phyloP scores from a whole-genome alignment of 2,888 invertebrate species.

The Polydrusus cervinus region DNA sequence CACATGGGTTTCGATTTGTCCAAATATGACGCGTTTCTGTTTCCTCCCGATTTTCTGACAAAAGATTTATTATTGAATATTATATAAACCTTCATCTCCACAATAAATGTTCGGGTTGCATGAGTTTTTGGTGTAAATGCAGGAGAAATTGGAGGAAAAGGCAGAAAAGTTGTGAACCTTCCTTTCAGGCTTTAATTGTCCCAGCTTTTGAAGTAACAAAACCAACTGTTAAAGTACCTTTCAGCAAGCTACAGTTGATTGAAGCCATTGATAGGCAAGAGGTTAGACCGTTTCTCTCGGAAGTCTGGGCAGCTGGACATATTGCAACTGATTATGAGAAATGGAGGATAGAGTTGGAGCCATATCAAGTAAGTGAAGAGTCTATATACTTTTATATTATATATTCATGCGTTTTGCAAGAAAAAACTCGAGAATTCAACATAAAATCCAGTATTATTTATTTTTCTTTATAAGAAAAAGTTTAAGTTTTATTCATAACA shows the following conservation, averaged over 20 bases:
- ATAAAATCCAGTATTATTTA: too few species aligned
- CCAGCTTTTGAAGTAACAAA: conserved; percentile 94
- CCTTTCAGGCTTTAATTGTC: conserved; percentile 80
- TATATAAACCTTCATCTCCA: too few species aligned
- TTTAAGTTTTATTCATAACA: too few species aligned
- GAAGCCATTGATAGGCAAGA: conserved; percentile 82
- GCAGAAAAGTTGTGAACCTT: not conserved
- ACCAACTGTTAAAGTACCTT: conserved; percentile 85
- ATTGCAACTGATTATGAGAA: conserved; percentile 88
- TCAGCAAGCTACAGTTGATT: conserved; percentile 83
- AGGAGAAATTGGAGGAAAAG: too few species aligned
- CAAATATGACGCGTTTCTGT: too few species aligned
- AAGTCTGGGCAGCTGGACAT: conserved; percentile 92
- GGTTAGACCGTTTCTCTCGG: conserved; percentile 88
- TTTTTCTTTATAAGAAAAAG: too few species aligned
- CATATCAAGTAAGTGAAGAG: conserved; percentile 77
- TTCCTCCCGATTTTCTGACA: too few species aligned
- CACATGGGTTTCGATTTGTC: too few species aligned
- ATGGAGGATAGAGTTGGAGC: conserved; percentile 85
- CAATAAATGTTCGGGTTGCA: too few species aligned
- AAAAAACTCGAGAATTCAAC: too few species aligned
- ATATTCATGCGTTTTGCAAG: not conserved
- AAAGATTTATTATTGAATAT: too few species aligned
- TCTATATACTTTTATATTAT: not conserved
- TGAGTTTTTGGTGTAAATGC: too few species aligned